Evolutionary conservation across 2,888 invertebrate species (phyloP), one percentile per base, ranked within the genome.

Genomic region (Acholoe squamosa): DNA sequence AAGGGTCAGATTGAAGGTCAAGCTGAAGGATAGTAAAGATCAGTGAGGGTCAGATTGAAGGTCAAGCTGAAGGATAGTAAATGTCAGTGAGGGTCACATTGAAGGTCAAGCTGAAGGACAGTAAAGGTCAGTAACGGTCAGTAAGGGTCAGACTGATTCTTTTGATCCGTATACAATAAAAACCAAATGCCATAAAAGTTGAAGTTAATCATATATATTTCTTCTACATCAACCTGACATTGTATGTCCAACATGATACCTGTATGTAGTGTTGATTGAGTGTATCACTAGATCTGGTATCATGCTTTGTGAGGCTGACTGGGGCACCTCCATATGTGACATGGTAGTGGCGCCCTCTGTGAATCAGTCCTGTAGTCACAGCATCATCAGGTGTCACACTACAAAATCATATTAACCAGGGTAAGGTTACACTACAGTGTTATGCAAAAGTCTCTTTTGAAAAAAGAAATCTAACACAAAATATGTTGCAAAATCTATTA

Each of bases 311-410:
- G 22, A 61, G 1, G 61, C 19, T 61, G 3, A 14, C 61, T 12
- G 61, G 61, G 14, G n/a, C 61, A 3, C 61, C 61, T 3, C 61
- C 61, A 19, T 61, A 61, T n/a, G 19, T 3, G 5, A 61, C n/a
- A 7, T 61, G 61, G 61, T 61, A 61, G 22, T 61, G 61, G n/a
- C 61, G 61, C 19, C n/a, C 61, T 61, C n/a, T n/a, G 19, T 61
- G 61, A 7, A 14, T 61, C 7, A 61, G 22, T n/a, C 61, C 61
- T n/a, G 22, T 61, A 19, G n/a, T n/a, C 22, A 61, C n/a, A 3
- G 61, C 61, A 19, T 61, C 61, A 61, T 61, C 61, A n/a, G 61
- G 61, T 19, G 61, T 61, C 61, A 61, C 61, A 61, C 61, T 61
- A 14, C n/a, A 61, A 19, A n/a, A 61, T 43, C 43, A 43, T 43